Percentiles rank a stretch among this genome's conserved stretches.
These are phyloP conservation scores for Scalopus aquaticus DNA, from an alignment of 2,113 vertebrate species.

Conservation along the genomic window DNA sequence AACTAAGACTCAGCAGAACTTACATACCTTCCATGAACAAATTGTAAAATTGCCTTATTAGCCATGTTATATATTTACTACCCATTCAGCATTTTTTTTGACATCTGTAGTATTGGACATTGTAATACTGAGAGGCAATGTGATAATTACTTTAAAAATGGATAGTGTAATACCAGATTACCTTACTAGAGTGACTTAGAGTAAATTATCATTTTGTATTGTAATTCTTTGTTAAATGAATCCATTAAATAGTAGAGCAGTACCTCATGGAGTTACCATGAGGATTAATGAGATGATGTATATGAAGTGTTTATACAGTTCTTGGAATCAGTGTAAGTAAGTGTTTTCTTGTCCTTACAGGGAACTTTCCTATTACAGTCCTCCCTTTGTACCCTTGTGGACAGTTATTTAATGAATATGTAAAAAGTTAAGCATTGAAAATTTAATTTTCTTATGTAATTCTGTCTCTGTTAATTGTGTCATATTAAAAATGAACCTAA, in stretches of 20 bases:
- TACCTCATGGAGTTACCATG: not conserved
- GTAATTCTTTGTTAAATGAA: not conserved
- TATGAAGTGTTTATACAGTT: not conserved
- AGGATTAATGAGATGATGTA: not conserved
- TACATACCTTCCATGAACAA: not conserved
- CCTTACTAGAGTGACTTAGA: not conserved
- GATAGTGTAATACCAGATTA: not conserved
- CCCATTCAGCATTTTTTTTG: not conserved
- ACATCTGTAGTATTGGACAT: not conserved
- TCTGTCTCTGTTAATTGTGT: not conserved
- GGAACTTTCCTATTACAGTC: not conserved
- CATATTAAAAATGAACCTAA: too few species aligned
- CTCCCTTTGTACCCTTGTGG: not conserved
- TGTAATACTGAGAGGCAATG: not conserved
- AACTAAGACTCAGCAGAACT: not conserved
- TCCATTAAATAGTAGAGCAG: not conserved
- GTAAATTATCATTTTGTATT: not conserved
- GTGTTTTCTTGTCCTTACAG: not conserved
- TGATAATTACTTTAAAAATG: not conserved
- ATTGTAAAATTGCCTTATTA: not conserved
- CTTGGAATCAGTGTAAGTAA: not conserved
- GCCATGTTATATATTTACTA: not conserved
- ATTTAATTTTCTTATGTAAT: not conserved
- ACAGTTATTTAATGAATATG: too few species aligned
- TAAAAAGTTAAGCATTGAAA: not conserved